Evolutionary conservation across 1,140 invertebrate species (phyloP), one percentile per base, ranked within the genome.

Genomic region (Chironomus tepperi): DNA sequence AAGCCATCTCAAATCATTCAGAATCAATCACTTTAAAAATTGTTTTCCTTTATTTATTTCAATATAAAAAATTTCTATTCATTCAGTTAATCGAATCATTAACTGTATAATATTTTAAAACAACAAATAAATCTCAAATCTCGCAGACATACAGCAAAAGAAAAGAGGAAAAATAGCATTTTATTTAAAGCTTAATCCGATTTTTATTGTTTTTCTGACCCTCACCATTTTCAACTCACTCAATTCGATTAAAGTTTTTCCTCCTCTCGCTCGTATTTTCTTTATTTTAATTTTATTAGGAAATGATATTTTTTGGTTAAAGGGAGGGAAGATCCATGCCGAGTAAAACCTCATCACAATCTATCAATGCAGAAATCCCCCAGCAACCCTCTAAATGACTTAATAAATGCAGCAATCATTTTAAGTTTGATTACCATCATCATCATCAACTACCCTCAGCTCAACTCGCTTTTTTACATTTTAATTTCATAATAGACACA

Each of bases 391-490:
- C 7, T 18, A 70, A 70, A 70, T 70, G 65, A 16, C 65, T 70
- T 70, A 70, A 70, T 70, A 70, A 70, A 70, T 70, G 65, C 19
- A 21, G 65, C 65, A 70, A 70, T 70, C 16, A 70, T 70, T 70
- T 70, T 21, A 21, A 70, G 65, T 70, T 70, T 70, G 16, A 57
- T 57, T 57, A 57, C 47, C 47, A 57, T 57, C 47, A 57, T 57
- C 47, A 57, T 70, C 65, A 70, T 70, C 64, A 19, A 12, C 64
- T 12, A n/a, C 47, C 9, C n/a, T 57, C 47, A n/a, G 47, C n/a
- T n/a, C 1, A 57, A 12, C 47, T 57, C 47, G n/a, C 9, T 57
- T 57, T n/a, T n/a, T n/a, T 57, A 12, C 47, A 34, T 34, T 34
- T 34, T 34, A 34, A 34, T 34, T 34, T 34, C 24, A 34, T 34